Evolutionary conservation across 1,140 invertebrate species (phyloP).

Genomic region (Dreissena polymorpha): DNA sequence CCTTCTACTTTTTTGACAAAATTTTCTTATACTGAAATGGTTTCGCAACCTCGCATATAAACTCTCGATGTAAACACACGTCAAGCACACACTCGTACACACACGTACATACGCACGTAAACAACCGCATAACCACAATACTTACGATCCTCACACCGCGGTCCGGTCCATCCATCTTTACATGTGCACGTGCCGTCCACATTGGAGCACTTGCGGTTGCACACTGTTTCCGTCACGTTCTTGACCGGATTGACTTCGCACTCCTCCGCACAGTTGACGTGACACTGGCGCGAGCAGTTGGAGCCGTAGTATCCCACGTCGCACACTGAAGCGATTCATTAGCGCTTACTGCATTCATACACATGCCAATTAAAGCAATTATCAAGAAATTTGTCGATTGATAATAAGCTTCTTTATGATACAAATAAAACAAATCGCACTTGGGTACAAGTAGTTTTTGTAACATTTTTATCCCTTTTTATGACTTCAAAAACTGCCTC

Average conservation of each 20-base stretch:
- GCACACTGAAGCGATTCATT: conserved; percentile 13
- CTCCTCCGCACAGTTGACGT: conserved; percentile 27
- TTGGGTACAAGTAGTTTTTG: background rate
- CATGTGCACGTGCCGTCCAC: conserved; percentile 36
- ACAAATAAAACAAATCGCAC: background rate
- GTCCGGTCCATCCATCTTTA: conserved; percentile 46
- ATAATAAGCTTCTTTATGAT: no score
- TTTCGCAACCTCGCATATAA: no score
- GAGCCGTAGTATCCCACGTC: conserved; percentile 19
- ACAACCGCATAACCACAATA: no score
- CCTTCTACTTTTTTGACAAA: no score
- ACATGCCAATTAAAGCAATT: no score
- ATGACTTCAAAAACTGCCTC: no score
- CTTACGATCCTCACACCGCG: conserved; percentile 21
- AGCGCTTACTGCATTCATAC: no score
- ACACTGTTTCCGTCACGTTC: background rate
- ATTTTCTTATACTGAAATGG: no score
- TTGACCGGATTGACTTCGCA: background rate
- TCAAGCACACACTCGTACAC: no score
- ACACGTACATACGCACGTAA: no score
- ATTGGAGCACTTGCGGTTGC: conserved; percentile 13
- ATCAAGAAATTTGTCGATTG: no score
- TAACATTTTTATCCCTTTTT: background rate
- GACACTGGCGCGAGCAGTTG: conserved; percentile 20
- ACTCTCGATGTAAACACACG: no score